Base-by-base conservation (phyloP, 2,797 vertebrate species). In the Sebastiscus tertius region DNA sequence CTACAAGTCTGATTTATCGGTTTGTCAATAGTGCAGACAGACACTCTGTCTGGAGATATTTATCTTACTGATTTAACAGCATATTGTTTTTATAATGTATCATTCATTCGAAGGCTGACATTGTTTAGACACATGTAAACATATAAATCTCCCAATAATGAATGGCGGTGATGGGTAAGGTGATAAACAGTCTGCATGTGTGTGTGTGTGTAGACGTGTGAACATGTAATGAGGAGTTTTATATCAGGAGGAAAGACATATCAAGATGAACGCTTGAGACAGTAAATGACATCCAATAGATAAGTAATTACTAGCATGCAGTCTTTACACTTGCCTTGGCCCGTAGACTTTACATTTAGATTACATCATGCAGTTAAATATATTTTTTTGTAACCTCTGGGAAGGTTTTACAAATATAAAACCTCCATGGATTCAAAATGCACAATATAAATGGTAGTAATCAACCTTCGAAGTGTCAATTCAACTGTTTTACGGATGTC, bases 1-100 rank as follows among this genome's bases (percentile, higher is more conserved):
- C 72, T 72, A 20, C 52, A 58, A 42, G 39, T 73, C 49, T 88
- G 87, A 94, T 92, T 74, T 80, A 93, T 92, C 74, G 55, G 6
- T 87, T 80, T 80, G 82, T 75, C 79, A 58, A 85, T 86, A 81
- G 54, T 29, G 76, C 61, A 78, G 66, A 82, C 75, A 16, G 75
- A 83, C 76, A 68, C 16, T 52, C n/a, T 14, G 80, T 79, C 90
- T 59, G 60, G 20, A 82, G 29, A 77, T 87, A 79, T 88, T 83
- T 72, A 63, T 92, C 80, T 85, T 79, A 83, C 75, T 75, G 91
- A 90, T 90, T 90, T 78, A 87, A 81, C 74, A 80, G 60, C 36
- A 60, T 81, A 56, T 90, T 89, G 84, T 88, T 91, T 91, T 80
- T 86, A 54, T 77, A 89, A 86, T 82, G 79, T 54, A 59, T 85